Evolutionary conservation across 2,113 vertebrate genomes (phyloP).

Genomic region (Aphyosemion australe): DNA sequence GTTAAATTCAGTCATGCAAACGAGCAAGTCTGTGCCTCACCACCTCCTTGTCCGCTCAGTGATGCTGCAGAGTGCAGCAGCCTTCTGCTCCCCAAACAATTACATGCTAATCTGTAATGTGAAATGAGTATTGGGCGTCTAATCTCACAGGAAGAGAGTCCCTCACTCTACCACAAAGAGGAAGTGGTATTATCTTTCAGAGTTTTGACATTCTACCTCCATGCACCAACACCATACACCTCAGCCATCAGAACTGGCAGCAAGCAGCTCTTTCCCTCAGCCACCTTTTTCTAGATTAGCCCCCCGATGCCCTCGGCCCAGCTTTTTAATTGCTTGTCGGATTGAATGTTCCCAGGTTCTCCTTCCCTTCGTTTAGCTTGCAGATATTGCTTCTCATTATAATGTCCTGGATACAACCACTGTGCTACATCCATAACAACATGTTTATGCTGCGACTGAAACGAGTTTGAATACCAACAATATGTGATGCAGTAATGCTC

Average conservation of each 20-base stretch:
- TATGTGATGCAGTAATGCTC: not conserved
- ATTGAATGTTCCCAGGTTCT: slow-evolving; percentile 57
- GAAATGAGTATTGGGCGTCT: slow-evolving; percentile 76
- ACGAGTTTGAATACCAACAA: slow-evolving; percentile 25
- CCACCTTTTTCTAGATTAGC: slow-evolving; percentile 49
- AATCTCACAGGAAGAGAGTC: slow-evolving; percentile 65
- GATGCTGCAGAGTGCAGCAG: slow-evolving; percentile 45
- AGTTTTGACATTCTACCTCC: slow-evolving; percentile 64
- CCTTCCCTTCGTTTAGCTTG: slow-evolving; percentile 35
- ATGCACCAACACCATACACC: slow-evolving; percentile 1
- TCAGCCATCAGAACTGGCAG: slow-evolving; percentile 22
- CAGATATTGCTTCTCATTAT: slow-evolving; percentile 68
- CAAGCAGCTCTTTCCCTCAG: slow-evolving; percentile 38
- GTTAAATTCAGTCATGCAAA: slow-evolving; percentile 55
- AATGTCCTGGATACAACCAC: slow-evolving; percentile 39
- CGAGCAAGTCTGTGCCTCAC: slow-evolving; percentile 41
- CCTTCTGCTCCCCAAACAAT: slow-evolving; percentile 76
- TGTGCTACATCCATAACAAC: slow-evolving; percentile 34
- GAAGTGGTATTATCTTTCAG: slow-evolving; percentile 64
- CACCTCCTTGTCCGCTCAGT: slow-evolving; percentile 35
- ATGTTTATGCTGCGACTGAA: slow-evolving; percentile 26
- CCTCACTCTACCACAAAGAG: slow-evolving; percentile 59
- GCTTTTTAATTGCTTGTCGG: slow-evolving; percentile 65
- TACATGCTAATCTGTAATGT: slow-evolving; percentile 77
- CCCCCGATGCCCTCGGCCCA: slow-evolving; percentile 33